Evolutionary conservation across 2,888 invertebrate species (phyloP).

Genomic region (Drosophila bunnanda): DNA sequence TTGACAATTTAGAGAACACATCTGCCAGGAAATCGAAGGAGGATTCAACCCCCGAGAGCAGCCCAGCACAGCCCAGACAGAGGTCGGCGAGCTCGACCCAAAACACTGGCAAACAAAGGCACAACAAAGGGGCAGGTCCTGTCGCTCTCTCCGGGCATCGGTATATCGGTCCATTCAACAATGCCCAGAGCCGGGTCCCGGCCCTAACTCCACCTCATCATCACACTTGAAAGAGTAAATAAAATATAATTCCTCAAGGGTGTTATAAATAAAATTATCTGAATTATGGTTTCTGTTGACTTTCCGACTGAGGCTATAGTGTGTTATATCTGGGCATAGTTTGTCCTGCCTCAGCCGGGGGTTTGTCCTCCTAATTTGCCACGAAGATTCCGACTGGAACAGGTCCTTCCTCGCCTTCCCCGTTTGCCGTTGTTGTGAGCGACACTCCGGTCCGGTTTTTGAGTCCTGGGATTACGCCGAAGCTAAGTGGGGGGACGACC

Average conservation of each 20-base stretch:
- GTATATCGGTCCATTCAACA: conserved; percentile 35
- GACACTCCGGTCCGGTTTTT: neutral
- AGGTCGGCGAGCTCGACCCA: conserved; percentile 30
- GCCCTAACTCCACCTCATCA: conserved; percentile 65
- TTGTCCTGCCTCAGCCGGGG: conserved; percentile 44
- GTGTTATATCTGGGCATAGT: conserved; percentile 65
- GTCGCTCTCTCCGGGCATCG: neutral
- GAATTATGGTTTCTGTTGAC: conserved; percentile 82
- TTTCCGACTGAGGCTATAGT: conserved; percentile 61
- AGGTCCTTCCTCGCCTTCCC: conserved; percentile 13
- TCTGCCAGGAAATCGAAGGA: conserved; percentile 72
- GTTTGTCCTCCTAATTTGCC: conserved; percentile 71
- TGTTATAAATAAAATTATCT: conserved; percentile 83
- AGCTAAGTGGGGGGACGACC: neutral
- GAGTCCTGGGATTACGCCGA: conserved; percentile 14
- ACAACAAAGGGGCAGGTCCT: conserved; percentile 32
- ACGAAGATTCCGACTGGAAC: conserved; percentile 47
- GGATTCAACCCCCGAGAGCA: conserved; percentile 48
- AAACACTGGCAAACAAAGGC: conserved; percentile 8
- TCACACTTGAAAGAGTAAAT: conserved; percentile 81
- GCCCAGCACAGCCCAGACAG: conserved; percentile 35
- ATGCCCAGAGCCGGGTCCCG: conserved; percentile 7
- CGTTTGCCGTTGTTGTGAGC: neutral
- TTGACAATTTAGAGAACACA: conserved; percentile 77
- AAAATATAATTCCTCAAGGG: conserved; percentile 82